These are phyloP conservation scores for Dolichoris vasculosae DNA, from an alignment of 1,140 invertebrate species.

Conservation along the genomic window DNA sequence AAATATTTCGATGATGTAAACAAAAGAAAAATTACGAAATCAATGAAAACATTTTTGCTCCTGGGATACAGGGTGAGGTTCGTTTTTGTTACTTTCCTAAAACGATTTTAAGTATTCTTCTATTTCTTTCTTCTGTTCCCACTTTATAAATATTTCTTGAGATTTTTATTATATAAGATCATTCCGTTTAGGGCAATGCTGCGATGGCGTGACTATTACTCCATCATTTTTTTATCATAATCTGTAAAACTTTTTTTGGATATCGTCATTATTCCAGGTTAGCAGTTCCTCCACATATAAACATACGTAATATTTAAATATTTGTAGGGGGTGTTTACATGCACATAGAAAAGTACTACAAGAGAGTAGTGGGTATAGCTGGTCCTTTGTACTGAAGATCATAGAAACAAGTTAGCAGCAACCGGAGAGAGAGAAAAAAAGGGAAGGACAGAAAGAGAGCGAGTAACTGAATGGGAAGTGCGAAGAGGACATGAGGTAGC, in stretches of 20 bases:
- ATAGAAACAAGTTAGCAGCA: neutral
- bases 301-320: neutral
- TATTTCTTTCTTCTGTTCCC: neutral
- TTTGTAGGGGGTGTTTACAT: too few relatives aligned
- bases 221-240: conserved; percentile 37
- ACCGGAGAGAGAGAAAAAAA: conserved; percentile 10
- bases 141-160: neutral
- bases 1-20: conserved; percentile 28
- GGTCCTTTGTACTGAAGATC: neutral
- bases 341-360: too few relatives aligned
- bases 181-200: conserved; percentile 35
- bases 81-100: neutral
- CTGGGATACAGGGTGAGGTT: neutral
- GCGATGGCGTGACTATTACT: conserved; percentile 39
- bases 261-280: conserved; percentile 39
- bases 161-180: conserved; percentile 57
- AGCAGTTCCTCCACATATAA: neutral
- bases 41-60: conserved; percentile 31
- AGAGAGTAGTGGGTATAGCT: neutral
- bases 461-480: neutral
- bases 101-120: neutral
- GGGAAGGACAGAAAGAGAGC: neutral
- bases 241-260: conserved; percentile 31
- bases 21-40: conserved; percentile 42
- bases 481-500: neutral